These are phyloP conservation scores for Philopotamus ludificatus DNA, from an alignment of 1,140 invertebrate species.

Conservation along the genomic window DNA sequence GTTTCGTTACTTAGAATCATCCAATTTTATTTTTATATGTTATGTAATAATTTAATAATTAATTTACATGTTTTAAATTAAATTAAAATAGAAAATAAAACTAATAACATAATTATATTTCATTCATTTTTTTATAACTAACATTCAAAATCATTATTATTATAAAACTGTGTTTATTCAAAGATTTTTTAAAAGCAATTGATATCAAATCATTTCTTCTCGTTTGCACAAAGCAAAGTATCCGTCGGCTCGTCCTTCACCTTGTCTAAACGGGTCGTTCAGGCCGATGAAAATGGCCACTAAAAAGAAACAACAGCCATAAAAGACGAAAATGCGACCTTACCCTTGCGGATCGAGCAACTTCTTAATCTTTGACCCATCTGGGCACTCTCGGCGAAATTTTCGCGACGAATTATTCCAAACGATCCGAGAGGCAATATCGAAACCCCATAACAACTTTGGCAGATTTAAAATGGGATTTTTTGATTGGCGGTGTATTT, in stretches of 20 bases:
- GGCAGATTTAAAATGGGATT: not conserved
- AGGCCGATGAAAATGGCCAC: constrained; percentile 10
- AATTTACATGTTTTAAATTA: too few relatives aligned
- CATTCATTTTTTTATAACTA: too few relatives aligned
- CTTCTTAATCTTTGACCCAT: constrained; percentile 4
- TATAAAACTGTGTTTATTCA: too few relatives aligned
- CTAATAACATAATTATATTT: too few relatives aligned
- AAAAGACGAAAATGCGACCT: constrained; percentile 3
- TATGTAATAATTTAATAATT: too few relatives aligned
- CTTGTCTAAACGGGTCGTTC: not conserved
- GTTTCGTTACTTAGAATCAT: too few relatives aligned
- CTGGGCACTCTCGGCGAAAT: not conserved
- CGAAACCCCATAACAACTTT: not conserved
- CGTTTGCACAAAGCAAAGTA: not conserved
- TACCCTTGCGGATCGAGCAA: not conserved
- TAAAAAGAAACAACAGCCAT: constrained; percentile 23
- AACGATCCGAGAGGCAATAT: not conserved
- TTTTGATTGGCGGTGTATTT: not conserved
- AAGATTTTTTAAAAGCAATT: too few relatives aligned
- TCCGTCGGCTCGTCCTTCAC: not conserved
- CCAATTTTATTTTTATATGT: too few relatives aligned
- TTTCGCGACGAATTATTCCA: not conserved
- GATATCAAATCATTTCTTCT: not conserved
- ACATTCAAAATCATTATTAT: too few relatives aligned
- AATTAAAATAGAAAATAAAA: too few relatives aligned